Evolutionary conservation across 2,113 vertebrate genomes (phyloP).

Genomic region (Erpornis zantholeuca): DNA sequence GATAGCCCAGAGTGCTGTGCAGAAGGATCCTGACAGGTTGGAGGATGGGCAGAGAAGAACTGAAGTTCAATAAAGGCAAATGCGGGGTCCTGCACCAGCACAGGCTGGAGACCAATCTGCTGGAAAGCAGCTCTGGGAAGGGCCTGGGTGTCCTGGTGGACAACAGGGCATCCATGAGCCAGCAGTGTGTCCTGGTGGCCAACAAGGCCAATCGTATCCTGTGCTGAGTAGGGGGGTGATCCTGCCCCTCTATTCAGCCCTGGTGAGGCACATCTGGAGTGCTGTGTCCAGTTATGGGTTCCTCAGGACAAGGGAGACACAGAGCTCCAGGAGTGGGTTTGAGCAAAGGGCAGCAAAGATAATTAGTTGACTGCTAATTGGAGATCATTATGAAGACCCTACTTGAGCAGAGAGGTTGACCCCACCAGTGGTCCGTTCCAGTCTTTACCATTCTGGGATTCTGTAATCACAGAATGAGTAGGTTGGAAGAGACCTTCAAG

Average conservation of each 20-base stretch:
- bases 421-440: not conserved
- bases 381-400: not conserved
- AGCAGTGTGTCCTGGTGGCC: not conserved
- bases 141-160: not conserved
- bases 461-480: no score
- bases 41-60: not conserved
- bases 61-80: not conserved
- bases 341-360: not conserved
- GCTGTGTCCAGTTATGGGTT: not conserved
- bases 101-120: not conserved
- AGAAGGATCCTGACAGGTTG: not conserved
- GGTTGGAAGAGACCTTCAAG: no score
- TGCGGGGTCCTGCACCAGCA: not conserved
- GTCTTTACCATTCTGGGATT: not conserved
- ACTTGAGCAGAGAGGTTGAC: not conserved
- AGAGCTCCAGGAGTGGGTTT: accelerated
- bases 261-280: not conserved
- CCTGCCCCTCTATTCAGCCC: not conserved
- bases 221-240: not conserved
- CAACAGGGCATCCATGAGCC: not conserved
- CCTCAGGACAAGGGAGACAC: not conserved
- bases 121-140: not conserved
- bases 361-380: not conserved
- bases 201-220: not conserved
- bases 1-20: not conserved